These are phyloP conservation scores for Stegastes partitus DNA, from an alignment of 2,113 vertebrate genomes.

Conservation along the genomic window DNA sequence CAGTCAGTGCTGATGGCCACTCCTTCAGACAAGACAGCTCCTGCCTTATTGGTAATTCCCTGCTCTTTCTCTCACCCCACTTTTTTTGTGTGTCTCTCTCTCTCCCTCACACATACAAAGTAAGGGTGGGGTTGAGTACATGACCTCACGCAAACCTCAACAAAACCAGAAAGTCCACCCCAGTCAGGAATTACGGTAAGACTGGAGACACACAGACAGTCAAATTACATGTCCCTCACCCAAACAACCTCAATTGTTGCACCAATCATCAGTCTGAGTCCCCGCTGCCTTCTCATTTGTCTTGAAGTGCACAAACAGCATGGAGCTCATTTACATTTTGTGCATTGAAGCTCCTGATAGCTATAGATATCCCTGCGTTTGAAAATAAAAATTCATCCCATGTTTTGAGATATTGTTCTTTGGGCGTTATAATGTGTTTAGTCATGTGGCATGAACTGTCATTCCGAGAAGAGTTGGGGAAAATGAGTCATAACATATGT, in stretches of 20 bases:
- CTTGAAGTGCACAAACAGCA: conserved; percentile 16
- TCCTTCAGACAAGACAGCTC: conserved; percentile 54
- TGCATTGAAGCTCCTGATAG: neutral
- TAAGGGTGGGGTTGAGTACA: conserved; percentile 41
- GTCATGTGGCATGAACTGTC: conserved; percentile 21
- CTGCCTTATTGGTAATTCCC: conserved; percentile 57
- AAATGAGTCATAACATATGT: conserved; percentile 54
- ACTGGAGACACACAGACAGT: conserved; percentile 66
- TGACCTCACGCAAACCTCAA: conserved; percentile 57
- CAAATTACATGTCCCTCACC: conserved; percentile 64
- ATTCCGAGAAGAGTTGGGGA: conserved; percentile 17
- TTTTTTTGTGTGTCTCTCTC: conserved; percentile 29
- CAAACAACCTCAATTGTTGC: conserved; percentile 60
- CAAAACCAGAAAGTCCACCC: conserved; percentile 71
- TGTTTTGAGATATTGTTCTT: conserved; percentile 6
- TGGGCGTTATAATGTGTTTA: neutral
- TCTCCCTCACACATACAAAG: conserved; percentile 43
- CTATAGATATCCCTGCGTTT: neutral
- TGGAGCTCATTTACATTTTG: conserved; percentile 27
- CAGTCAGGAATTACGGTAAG: conserved; percentile 48
- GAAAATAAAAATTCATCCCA: neutral
- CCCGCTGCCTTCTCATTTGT: conserved; percentile 55
- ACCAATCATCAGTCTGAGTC: conserved; percentile 30
- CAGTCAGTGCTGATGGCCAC: conserved; percentile 33
- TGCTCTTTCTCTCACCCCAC: conserved; percentile 19